These are phyloP conservation scores for Meriones psammophilus DNA, from an alignment of 2,797 vertebrate species.

Conservation along the genomic window DNA sequence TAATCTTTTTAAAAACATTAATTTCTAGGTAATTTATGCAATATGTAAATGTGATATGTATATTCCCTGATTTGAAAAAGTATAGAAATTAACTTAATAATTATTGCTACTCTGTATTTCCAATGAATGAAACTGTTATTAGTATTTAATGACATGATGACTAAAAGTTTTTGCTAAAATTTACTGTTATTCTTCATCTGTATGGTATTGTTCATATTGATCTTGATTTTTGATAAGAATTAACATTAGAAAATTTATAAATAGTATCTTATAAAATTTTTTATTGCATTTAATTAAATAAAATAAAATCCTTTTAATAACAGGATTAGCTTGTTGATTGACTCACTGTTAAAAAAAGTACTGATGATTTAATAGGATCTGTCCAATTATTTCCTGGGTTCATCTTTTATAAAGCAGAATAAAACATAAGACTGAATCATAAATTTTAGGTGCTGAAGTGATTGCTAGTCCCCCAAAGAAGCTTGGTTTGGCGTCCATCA, in stretches of 20 bases:
- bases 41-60: neutral
- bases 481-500: neutral
- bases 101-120: neutral
- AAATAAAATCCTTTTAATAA: neutral
- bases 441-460: neutral
- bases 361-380: neutral
- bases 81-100: neutral
- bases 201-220: neutral
- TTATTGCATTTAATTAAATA: neutral
- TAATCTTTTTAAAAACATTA: neutral
- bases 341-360: neutral
- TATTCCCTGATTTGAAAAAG: neutral
- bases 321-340: neutral
- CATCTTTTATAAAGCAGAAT: neutral
- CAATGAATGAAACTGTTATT: neutral
- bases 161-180: neutral
- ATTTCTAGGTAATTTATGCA: neutral
- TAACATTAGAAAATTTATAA: neutral
- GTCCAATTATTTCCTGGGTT: neutral
- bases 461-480: too few relatives aligned
- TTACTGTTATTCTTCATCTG: neutral
- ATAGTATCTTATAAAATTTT: too few relatives aligned
- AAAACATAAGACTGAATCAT: neutral
- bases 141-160: neutral
- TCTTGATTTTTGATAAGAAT: neutral